These are phyloP conservation scores for Hippocampus abdominalis DNA, from an alignment of 2,113 vertebrate species.

Conservation along the genomic window DNA sequence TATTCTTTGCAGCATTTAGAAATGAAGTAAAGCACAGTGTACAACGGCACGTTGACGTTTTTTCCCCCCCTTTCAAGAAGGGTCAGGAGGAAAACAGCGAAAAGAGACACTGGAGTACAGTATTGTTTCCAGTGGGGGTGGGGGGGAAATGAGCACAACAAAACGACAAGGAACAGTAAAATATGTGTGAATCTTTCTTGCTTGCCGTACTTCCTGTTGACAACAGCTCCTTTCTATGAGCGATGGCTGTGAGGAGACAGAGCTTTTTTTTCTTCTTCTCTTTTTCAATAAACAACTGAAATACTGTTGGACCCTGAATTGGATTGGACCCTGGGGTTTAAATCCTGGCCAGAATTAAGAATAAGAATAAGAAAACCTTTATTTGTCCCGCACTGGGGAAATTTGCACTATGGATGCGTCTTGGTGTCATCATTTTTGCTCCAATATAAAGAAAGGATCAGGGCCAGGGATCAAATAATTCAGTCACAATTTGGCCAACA, in stretches of 20 bases:
- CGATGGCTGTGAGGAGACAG: background rate
- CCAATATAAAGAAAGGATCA: too few species aligned
- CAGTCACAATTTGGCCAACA: too few species aligned
- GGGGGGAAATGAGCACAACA: constrained; percentile 13
- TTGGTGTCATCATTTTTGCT: background rate
- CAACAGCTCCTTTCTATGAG: constrained; percentile 7
- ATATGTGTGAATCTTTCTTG: constrained; percentile 44
- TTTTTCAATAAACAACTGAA: background rate
- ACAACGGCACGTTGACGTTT: constrained; percentile 28
- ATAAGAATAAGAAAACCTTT: too few species aligned
- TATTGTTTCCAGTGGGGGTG: background rate
- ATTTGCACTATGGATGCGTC: background rate
- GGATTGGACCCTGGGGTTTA: background rate
- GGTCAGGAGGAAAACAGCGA: constrained; percentile 2
- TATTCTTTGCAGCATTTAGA: constrained; percentile 40
- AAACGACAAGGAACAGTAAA: constrained; percentile 25
- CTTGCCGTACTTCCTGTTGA: constrained; percentile 20
- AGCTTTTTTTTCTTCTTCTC: background rate
- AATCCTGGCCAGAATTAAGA: background rate
- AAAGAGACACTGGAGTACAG: too few species aligned
- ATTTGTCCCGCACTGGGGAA: too few species aligned
- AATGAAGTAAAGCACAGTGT: constrained; percentile 26
- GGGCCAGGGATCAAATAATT: too few species aligned
- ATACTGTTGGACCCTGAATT: too few species aligned
- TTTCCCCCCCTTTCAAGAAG: background rate